Percentiles rank a stretch among this genome's conserved stretches.
phyloP scores from a whole-genome alignment of 92 coral and sea anemone genomes.

The Phymanthus crucifer region DNA sequence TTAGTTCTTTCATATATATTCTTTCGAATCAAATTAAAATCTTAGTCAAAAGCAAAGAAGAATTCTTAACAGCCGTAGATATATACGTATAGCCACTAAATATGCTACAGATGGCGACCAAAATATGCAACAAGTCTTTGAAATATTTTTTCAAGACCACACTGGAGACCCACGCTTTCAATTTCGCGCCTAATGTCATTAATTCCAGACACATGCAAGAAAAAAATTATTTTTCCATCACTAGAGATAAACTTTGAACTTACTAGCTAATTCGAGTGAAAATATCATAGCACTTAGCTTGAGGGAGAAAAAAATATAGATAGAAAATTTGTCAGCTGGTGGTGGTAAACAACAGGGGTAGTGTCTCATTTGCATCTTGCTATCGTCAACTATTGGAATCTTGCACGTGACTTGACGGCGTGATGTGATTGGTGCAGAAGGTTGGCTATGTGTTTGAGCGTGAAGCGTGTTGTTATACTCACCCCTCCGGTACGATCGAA shows the following conservation, averaged over 20 bases:
- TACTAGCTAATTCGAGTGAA: not conserved
- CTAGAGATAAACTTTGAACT: not conserved
- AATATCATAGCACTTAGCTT: not conserved
- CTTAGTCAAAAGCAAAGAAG: not conserved
- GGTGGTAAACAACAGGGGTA: slow-evolving; percentile 9
- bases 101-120: slow-evolving; percentile 6
- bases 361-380: slow-evolving; percentile 37
- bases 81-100: too few relatives aligned
- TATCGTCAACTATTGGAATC: slow-evolving; percentile 44
- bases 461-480: slow-evolving; percentile 61
- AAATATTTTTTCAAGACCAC: not conserved
- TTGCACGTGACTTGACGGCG: slow-evolving; percentile 35
- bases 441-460: slow-evolving; percentile 48
- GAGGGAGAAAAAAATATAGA: not conserved
- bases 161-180: slow-evolving; percentile 17
- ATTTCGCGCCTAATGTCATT: slow-evolving; percentile 34
- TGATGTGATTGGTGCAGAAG: slow-evolving; percentile 22
- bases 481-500: slow-evolving; percentile 82
- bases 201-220: not conserved
- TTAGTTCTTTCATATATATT: not conserved
- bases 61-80: not conserved
- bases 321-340: slow-evolving; percentile 11
- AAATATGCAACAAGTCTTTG: not conserved
- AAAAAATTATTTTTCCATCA: not conserved
- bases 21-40: not conserved